Base-by-base conservation (phyloP, 2,113 vertebrate species). In the Planiliza haematocheilus region DNA sequence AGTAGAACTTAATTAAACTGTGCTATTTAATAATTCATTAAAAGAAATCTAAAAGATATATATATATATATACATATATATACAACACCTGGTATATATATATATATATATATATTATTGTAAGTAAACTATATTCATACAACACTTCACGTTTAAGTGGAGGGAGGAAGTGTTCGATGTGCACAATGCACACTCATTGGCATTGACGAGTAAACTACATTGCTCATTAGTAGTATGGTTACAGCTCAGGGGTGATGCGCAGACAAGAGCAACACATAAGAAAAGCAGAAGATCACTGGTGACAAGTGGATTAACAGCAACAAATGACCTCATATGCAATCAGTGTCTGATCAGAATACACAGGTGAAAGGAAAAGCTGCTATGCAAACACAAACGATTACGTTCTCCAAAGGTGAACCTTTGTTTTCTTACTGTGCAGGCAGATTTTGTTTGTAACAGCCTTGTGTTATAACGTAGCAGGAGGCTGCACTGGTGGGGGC, bases 261-360 rank as follows among this genome's bases (percentile, higher is more conserved):
- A 30, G 24, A n/a, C n/a, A n/a, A n/a, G 17, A 24, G 0, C 37
- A 46, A 46, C n/a, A 39, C 6, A 62, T 13, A 8, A 38, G 7
- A n/a, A 48, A 50, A 71, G 24, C 30, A 4, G 50, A 2, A 16
- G 4, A 50, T 58, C 38, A 18, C 10, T 8, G n/a, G n/a, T 57
- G 38, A 53, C 2, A 43, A 60, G 37, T 30, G 1, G 34, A 56
- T 46, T 38, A 24, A 7, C 11, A 24, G 20, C 11, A 39, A 58
- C 14, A 78, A 70, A 61, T 60, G 39, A 64, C 16, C 30, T 6
- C 9, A 10, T 30, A 30, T 30, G 24, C 24, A 30, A 30, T 30
- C 0, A 36, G 45, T 36, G 37, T 43, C 2, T 65, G 12, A 53
- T 37, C 16, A 21, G 34, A 38, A 58, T 34, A 61, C 18, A 43